Evolutionary conservation across 1,140 invertebrate genomes (phyloP).

Genomic region (Caenorhabditis remanei): DNA sequence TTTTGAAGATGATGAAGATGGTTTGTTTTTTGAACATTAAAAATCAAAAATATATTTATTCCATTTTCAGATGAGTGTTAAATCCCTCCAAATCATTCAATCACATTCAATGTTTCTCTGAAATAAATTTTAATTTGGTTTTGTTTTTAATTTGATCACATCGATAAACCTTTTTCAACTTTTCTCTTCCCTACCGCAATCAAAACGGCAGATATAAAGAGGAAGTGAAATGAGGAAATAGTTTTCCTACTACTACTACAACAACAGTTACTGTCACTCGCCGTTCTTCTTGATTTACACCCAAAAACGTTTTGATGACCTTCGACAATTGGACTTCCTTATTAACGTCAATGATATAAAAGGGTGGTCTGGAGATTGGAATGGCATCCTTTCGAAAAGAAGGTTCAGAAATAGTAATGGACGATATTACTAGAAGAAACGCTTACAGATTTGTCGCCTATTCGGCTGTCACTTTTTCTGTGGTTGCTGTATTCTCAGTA

Average conservation of each 20-base stretch:
- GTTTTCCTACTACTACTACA: not conserved
- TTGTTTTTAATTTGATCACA: not conserved
- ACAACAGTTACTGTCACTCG: not conserved
- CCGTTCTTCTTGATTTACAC: constrained; percentile 22
- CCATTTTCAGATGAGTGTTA: constrained; percentile 19
- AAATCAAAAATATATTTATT: not conserved
- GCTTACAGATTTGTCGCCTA: constrained; percentile 36
- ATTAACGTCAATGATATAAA: constrained; percentile 17
- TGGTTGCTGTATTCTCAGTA: constrained; percentile 25
- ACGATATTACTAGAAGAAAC: constrained; percentile 43
- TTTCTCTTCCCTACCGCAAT: not conserved
- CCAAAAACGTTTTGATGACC: not conserved
- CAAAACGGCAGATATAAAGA: not conserved
- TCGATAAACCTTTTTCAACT: not conserved
- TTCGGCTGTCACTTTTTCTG: constrained; percentile 35
- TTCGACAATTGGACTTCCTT: not conserved
- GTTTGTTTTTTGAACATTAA: not conserved
- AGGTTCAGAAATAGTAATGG: not conserved
- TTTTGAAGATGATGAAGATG: not conserved
- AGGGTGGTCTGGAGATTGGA: not conserved
- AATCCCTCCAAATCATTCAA: not conserved
- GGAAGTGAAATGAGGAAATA: constrained; percentile 1
- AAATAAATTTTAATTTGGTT: not conserved
- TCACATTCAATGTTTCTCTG: not conserved
- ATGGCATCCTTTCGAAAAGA: not conserved